A percentile compares a stretch with the other conserved stretches of the same genome.
Evolutionary conservation across 2,113 vertebrate genomes (phyloP).

Genomic region (Tringa solitaria): DNA sequence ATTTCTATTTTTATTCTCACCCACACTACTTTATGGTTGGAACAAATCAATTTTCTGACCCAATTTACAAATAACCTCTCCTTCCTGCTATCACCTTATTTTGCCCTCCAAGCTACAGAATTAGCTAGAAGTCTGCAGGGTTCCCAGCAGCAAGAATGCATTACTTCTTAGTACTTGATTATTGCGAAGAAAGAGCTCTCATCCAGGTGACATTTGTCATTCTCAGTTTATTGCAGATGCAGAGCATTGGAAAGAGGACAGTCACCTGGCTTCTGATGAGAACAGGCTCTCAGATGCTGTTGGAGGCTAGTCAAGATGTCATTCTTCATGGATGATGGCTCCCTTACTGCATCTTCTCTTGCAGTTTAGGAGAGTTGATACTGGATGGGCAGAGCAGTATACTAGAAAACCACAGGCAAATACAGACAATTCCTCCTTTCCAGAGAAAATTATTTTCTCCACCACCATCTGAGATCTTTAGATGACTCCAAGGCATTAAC

Average conservation of each 20-base stretch:
- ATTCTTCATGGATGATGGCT: neutral
- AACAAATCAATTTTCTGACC: slow-evolving; percentile 36
- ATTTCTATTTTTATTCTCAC: slow-evolving; percentile 31
- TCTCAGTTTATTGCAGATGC: neutral
- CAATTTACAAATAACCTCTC: neutral
- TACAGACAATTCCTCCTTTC: neutral
- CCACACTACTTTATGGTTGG: neutral
- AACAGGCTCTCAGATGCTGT: neutral
- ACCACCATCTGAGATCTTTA: neutral
- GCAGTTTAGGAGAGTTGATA: neutral
- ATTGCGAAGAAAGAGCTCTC: neutral
- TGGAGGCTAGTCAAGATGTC: neutral
- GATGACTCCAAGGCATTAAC: neutral
- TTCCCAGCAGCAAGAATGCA: neutral
- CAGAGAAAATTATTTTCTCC: neutral
- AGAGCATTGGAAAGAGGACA: neutral
- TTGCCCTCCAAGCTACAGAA: neutral
- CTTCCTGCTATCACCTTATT: neutral
- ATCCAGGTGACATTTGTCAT: neutral
- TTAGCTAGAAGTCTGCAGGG: neutral
- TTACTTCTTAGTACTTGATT: neutral
- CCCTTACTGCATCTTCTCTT: neutral
- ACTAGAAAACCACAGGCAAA: neutral
- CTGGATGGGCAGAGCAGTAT: neutral
- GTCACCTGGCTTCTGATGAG: neutral